Evolutionary conservation across 2,797 vertebrate genomes (phyloP), one percentile per base, ranked within the genome.

Genomic region (Ciconia nigra): DNA sequence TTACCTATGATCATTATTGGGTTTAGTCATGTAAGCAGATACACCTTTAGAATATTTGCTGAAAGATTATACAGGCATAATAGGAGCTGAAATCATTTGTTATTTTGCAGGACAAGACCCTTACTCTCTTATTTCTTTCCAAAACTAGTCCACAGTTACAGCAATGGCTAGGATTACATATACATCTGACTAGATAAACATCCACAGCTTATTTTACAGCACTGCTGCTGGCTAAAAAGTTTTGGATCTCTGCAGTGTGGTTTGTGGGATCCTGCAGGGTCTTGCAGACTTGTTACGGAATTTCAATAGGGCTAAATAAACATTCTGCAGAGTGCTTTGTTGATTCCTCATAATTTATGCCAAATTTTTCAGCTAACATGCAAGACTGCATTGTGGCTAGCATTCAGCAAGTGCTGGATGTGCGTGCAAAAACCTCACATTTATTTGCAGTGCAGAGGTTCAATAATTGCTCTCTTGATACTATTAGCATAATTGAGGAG

Each of bases 401-500:
- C 51, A 33, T 65, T 93, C 63, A 89, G 73, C 24, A 58, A 77
- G 28, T 9, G 55, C 62, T 77, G 83, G 70, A 73, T 25, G 33
- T 71, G 61, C 2, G 0, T 54, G 59, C 80, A 87, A 69, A 87
- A 77, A 9, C 4, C 2, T 55, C 74, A 14, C 3, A 37, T 85
- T 47, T 80, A 52, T 73, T 58, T 83, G 65, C 59, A 66, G 59
- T 15, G 10, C 65, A 90, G 21, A 1, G 0, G 33, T 51, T 89
- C 39, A 41, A 78, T n/a, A 69, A 85, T 18, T 85, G 18, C 21
- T 73, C 28, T 94, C 88, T 83, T 77, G 42, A 82, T 39, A 13
- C 17, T 77, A 80, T 97, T 96, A 98, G 98, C 98, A 98, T 98
- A 58, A 99, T 20, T 63, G 98, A 98, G 33, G 98, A 98, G 74